phyloP scores from a whole-genome alignment of 2,113 vertebrate species.

The Trematocara variabile region DNA sequence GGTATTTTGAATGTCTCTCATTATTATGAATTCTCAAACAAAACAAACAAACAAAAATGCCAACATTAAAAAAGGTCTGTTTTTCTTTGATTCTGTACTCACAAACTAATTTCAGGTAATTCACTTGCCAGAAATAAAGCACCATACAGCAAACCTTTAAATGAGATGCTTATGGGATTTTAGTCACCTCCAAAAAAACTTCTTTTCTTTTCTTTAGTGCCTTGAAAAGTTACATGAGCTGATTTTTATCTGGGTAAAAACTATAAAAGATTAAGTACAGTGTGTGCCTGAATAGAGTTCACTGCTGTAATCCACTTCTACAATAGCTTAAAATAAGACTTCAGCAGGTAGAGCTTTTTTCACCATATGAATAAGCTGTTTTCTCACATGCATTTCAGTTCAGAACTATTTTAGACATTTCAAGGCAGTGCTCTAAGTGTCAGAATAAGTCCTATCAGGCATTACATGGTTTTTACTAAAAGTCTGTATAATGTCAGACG shows the following conservation, averaged over 20 bases:
- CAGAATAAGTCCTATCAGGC: neutral
- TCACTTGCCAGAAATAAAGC: neutral
- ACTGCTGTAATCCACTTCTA: neutral
- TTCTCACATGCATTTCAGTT: neutral
- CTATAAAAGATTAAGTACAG: neutral
- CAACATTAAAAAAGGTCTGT: neutral
- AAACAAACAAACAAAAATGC: neutral
- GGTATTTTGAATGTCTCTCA: rapidly evolving
- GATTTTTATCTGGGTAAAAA: neutral
- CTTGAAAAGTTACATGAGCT: neutral
- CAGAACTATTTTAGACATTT: neutral
- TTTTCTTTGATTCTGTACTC: neutral
- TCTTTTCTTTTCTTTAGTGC: neutral
- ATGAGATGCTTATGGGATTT: neutral
- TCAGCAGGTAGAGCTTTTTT: neutral
- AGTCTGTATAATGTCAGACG: neutral
- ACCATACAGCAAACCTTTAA: neutral
- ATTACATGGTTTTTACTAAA: neutral
- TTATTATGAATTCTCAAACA: neutral
- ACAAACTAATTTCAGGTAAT: neutral
- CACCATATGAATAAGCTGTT: neutral
- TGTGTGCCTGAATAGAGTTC: neutral
- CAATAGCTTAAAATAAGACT: neutral
- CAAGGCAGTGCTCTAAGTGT: neutral
- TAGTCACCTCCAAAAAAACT: neutral